These are phyloP conservation scores for Numida meleagris DNA, from an alignment of 2,113 vertebrate genomes.

Conservation along the genomic window DNA sequence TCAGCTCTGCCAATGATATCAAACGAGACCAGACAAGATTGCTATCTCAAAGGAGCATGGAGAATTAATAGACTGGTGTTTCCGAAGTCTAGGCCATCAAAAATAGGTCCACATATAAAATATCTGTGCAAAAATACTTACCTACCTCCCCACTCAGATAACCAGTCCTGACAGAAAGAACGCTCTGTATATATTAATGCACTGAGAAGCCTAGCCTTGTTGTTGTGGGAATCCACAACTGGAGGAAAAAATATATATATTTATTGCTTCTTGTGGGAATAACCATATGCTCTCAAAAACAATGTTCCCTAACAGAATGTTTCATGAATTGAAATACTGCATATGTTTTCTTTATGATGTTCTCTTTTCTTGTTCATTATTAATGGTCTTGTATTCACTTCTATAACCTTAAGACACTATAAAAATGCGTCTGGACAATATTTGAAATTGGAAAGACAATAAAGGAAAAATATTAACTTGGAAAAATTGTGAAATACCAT, in stretches of 20 bases:
- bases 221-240: slow-evolving; percentile 25
- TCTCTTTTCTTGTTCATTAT: slow-evolving; percentile 63
- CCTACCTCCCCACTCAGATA: slow-evolving; percentile 14
- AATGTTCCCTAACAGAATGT: slow-evolving; percentile 23
- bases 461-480: slow-evolving; percentile 72
- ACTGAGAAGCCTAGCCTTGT: not conserved
- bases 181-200: not conserved
- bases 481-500: slow-evolving; percentile 74
- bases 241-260: not conserved
- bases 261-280: slow-evolving; percentile 50
- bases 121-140: slow-evolving; percentile 28
- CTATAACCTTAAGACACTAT: slow-evolving; percentile 66
- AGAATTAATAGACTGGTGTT: slow-evolving; percentile 57
- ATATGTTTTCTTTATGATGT: slow-evolving; percentile 66
- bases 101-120: slow-evolving; percentile 12
- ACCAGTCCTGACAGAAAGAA: slow-evolving; percentile 33
- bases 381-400: slow-evolving; percentile 65
- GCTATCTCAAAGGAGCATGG: slow-evolving; percentile 41
- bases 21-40: slow-evolving; percentile 64
- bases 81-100: slow-evolving; percentile 30
- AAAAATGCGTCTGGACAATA: slow-evolving; percentile 70
- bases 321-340: slow-evolving; percentile 46
- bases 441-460: slow-evolving; percentile 75
- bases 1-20: slow-evolving; percentile 56
- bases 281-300: slow-evolving; percentile 43